Evolutionary conservation across 23 tunicate species (phyloP).

Genomic region (Phallusia fumigata): DNA sequence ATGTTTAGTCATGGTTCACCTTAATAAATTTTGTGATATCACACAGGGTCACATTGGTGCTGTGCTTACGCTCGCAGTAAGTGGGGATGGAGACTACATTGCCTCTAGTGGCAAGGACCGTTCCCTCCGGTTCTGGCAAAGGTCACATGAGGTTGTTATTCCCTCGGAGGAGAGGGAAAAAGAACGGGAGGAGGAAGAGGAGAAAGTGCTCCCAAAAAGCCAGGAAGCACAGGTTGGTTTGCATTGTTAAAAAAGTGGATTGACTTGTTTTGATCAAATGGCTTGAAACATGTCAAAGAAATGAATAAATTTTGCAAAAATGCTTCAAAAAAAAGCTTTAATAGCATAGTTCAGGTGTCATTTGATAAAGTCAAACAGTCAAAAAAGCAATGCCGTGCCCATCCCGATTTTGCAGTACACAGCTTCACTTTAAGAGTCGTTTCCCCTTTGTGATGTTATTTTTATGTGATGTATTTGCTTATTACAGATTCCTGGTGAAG

Average conservation of each 20-base stretch:
- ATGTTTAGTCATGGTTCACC: no score
- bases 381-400: no score
- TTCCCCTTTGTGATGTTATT: no score
- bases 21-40: neutral
- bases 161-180: constrained; percentile 83
- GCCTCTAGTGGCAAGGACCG: constrained; percentile 62
- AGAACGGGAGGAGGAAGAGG: constrained; percentile 69
- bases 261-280: neutral
- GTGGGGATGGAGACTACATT: constrained; percentile 67
- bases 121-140: constrained; percentile 66
- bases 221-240: constrained; percentile 45
- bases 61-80: constrained; percentile 36
- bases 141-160: constrained; percentile 66
- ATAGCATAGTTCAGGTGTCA: no score
- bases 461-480: no score
- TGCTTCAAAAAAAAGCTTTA: no score
- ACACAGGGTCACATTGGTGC: constrained; percentile 64
- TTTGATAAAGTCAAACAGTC: no score
- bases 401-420: no score
- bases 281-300: no score
- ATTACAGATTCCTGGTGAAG: constrained; percentile 53
- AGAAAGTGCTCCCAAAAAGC: constrained; percentile 43
- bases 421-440: no score
- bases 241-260: neutral
- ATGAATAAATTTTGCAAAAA: no score